Evolutionary conservation across 2,888 invertebrate genomes (phyloP), one percentile per base, ranked within the genome.

Genomic region (Bibio marci): DNA sequence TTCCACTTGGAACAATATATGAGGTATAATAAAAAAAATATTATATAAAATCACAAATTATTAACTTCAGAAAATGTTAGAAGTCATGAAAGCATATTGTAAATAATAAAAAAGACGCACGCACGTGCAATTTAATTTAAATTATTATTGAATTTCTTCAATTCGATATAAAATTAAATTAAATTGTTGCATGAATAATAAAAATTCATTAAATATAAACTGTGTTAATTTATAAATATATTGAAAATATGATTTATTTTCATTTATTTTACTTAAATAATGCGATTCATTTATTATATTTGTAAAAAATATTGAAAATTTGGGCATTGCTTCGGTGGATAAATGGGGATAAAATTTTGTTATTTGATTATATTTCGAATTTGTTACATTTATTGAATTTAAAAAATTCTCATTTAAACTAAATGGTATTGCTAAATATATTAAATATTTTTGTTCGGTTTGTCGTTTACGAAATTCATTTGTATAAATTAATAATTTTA

Each of bases 261-360:
- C 35, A 22, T 22, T 6, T 22, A 4, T 8, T 4, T 22, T 4
- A 6, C 22, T 22, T 6, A 6, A 6, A 6, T 22, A 4, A 6
- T 22, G 22, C 22, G 5, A 22, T 22, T 22, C 22, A 22, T 22
- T 22, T 22, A 8, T 22, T 6, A 22, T 22, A 8, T 8, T 4
- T 22, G 22, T 6, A 4, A 22, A 6, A 8, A 22, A 22, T 22
- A 6, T 54, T 15, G 67, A 66, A 30, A 73, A 62, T 34, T 67
- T 65, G 0, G 82, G 80, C 40, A 80, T 65, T 2, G 79, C 80
- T 59, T 86, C 85, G 0, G 70, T 70, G 32, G 80, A 77, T 42
- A 83, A 61, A 58, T 86, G 85, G 1, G 83, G 85, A 64, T 75
- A 81, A 58, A 79, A 80, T 1, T 67, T 65, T 39, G 66, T 63